Conservation (phyloP, 2,113 vertebrate genomes). For the Actenoides hombroni region DNA sequence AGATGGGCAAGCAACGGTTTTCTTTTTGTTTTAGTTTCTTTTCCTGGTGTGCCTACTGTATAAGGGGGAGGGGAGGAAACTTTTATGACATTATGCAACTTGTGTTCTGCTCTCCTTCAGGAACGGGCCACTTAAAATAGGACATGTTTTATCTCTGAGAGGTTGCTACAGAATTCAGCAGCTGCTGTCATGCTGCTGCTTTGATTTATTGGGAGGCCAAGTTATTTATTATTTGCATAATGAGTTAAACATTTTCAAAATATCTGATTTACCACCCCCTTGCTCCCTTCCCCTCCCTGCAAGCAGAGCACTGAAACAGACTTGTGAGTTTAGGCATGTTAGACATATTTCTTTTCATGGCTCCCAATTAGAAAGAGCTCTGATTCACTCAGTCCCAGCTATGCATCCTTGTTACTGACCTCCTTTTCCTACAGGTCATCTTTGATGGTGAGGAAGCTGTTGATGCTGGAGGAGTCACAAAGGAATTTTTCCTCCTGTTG, state of each 20-base stretch:
- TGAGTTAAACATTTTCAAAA: not conserved
- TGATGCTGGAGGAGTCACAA: constrained; percentile 93
- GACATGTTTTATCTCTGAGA: not conserved
- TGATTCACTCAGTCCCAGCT: not conserved
- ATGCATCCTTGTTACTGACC: not conserved
- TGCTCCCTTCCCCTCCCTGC: not conserved
- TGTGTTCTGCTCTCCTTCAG: not conserved
- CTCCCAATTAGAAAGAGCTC: not conserved
- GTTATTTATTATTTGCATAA: not conserved
- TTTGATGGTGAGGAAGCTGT: constrained; percentile 96
- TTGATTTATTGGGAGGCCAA: not conserved
- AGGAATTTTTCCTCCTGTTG: constrained; percentile 95
- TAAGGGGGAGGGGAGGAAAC: not conserved
- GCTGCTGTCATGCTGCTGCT: not conserved
- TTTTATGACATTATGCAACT: not conserved
- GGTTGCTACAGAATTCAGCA: not conserved
- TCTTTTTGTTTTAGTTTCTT: not conserved
- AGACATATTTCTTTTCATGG: not conserved
- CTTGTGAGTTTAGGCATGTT: not conserved
- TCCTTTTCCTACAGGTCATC: constrained; percentile 82
- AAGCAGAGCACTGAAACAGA: not conserved
- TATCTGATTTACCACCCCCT: not conserved
- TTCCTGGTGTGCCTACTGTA: not conserved
- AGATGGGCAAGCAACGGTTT: not conserved
- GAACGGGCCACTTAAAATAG: not conserved